Evolutionary conservation across 2,888 invertebrate species (phyloP), one percentile per base, ranked within the genome.

Genomic region (Andricus curvator): DNA sequence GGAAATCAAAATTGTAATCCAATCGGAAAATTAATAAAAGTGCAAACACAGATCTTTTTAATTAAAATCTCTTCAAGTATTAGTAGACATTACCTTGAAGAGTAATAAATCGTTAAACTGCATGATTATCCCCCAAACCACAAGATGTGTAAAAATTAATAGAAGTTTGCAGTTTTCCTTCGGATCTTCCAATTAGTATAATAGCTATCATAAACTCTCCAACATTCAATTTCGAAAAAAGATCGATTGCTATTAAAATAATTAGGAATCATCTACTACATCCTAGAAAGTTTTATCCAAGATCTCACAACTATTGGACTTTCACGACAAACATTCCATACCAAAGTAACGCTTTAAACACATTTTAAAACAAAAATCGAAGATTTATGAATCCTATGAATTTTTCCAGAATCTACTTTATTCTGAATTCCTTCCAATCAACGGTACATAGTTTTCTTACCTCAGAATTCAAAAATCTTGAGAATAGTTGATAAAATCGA

Each of bases 201-300:
- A 56, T 56, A 56, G n/a, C 56, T 51, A 51, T 51, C 48, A 25
- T 70, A 51, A 70, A 20, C 70, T 51, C 70, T 70, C n/a, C 8
- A 70, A 68, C 48, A 44, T 68, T 68, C 48, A 13, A 70, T 70
- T 11, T 70, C 17, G 29, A 70, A 20, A 70, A 70, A 70, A 70
- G 29, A 51, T 51, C 51, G 51, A 70, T 70, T 29, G 48, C 51
- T 51, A 70, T 51, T 51, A 51, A 51, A 70, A 29, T 70, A 70
- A 51, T 70, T 70, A 51, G 17, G 22, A 29, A 70, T 70, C 25
- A 51, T 70, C 51, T 70, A 25, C 48, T 70, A 70, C 70, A 51
- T 70, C 51, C 70, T 70, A 70, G 48, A 70, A 51, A 68, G 68
- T 68, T 68, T 51, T 70, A 20, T 29, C 25, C 51, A 51, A 4